These are phyloP conservation scores for Pseudochirops corinnae DNA, from an alignment of 2,797 vertebrate genomes.

Conservation along the genomic window DNA sequence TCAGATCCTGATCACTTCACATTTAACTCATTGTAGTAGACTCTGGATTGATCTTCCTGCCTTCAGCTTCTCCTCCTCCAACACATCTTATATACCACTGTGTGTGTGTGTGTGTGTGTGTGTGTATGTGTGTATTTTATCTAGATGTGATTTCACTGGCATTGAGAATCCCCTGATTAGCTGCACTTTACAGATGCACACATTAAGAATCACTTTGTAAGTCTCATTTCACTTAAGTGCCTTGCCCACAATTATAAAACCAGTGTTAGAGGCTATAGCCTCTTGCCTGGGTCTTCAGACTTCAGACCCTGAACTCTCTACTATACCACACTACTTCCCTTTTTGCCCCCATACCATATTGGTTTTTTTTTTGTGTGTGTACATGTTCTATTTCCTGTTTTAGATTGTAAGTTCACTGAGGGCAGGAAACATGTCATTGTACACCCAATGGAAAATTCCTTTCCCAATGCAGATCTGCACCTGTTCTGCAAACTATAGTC, in stretches of 20 bases:
- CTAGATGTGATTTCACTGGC: background rate
- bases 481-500: background rate
- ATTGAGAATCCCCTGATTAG: background rate
- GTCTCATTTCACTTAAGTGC: background rate
- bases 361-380: background rate
- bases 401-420: background rate
- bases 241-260: background rate
- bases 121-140: background rate
- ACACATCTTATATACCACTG: background rate
- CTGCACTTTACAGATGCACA: background rate
- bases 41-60: background rate
- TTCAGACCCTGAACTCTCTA: background rate
- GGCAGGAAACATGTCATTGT: background rate
- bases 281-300: background rate
- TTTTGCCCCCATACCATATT: background rate
- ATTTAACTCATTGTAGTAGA: accelerated
- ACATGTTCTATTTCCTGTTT: background rate
- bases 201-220: background rate
- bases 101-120: background rate
- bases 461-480: background rate
- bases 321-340: background rate
- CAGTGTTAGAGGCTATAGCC: background rate
- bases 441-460: background rate
- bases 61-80: background rate
- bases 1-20: background rate